Base-by-base conservation (phyloP, 2,888 invertebrate species). In the Pheosia tremula region DNA sequence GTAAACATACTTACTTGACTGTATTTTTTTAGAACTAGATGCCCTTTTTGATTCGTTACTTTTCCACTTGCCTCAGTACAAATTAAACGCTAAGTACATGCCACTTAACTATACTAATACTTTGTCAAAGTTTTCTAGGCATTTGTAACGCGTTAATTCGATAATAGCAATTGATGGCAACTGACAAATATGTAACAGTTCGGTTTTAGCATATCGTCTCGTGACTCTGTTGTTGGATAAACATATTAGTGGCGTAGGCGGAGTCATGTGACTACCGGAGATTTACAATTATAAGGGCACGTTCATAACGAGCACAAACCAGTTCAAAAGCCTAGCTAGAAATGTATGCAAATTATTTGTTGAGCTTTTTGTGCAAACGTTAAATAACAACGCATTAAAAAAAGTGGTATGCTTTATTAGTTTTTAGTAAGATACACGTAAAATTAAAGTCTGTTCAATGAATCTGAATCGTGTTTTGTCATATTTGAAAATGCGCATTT, bases 231-330 rank as follows among this genome's bases (percentile, higher is more conserved):
- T 86, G 78, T 88, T 89, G 81, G 80, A 80, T 83, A 83, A 83
- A 89, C 79, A 83, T 83, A 89, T 90, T 90, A 88, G 88, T 80
- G 74, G 59, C 69, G 41, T 63, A 41, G 70, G 67, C 59, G 50
- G 59, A 72, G 79, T 88, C 86, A 87, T 82, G 83, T 88, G 90
- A 87, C 83, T 76, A 49, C 39, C 56, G 45, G 68, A 76, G 66
- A 71, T 67, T 80, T 80, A 74, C 61, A 24, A 24, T 24, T 61
- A 50, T 38, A 79, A 82, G 64, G 71, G 59, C 41, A 53, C 47
- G 62, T 64, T 55, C 71, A 83, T 62, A 80, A 58, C 75, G 58
- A 11, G 24, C 1, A 24, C n/a, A 5, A n/a, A 47, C n/a, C n/a
- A 3, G 3, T 10, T 45, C 6, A 41, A 41, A 7, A 5, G 5